Conservation (phyloP, 1,140 invertebrate species). For the Caenorhabditis tropicalis region DNA sequence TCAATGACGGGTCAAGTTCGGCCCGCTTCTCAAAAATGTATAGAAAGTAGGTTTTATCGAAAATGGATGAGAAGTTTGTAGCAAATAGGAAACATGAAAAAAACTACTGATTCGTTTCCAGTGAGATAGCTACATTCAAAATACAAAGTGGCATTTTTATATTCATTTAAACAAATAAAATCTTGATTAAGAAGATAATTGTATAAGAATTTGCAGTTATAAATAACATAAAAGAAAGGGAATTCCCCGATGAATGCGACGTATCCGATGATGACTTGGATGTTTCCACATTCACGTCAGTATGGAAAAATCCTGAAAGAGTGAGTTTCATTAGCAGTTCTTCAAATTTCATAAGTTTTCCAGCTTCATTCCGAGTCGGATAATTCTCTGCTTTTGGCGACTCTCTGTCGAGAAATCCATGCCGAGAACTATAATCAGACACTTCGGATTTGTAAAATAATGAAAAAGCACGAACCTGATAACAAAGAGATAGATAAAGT, state of each 20-base stretch:
- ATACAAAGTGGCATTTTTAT: too few species aligned
- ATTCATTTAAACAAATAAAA: too few species aligned
- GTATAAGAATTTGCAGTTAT: neutral
- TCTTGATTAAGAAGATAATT: too few species aligned
- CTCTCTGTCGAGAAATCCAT: neutral
- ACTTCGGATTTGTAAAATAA: neutral
- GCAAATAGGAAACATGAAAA: neutral
- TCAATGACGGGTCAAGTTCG: neutral
- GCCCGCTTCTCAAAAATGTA: neutral
- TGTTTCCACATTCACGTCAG: neutral
- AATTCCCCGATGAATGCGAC: neutral
- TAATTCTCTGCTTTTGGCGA: neutral
- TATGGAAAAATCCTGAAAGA: constrained; percentile 12
- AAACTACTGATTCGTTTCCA: too few species aligned
- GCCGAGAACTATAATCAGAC: neutral
- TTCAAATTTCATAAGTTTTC: neutral
- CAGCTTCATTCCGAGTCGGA: neutral
- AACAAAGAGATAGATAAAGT: neutral
- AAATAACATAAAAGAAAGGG: neutral
- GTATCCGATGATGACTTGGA: neutral
- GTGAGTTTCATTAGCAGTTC: neutral
- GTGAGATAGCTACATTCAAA: too few species aligned
- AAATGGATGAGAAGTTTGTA: neutral
- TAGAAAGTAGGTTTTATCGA: neutral
- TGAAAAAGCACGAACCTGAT: neutral